A percentile compares a stretch with the other conserved stretches of the same genome.
Evolutionary conservation across 2,888 invertebrate genomes (phyloP).

Genomic region (Calameuta filiformis): DNA sequence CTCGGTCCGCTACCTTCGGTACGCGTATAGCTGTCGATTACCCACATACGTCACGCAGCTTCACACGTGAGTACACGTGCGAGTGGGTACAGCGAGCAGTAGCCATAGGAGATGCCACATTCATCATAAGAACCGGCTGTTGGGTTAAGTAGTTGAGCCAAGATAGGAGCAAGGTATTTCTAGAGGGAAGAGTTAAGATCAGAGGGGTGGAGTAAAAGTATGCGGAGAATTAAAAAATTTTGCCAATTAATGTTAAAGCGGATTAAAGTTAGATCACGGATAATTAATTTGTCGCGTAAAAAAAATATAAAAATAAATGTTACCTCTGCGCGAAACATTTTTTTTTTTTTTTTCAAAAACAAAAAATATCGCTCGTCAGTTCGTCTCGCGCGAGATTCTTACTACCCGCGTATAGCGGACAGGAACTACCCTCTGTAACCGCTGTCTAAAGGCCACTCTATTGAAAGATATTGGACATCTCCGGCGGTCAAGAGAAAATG

Average conservation of each 20-base stretch:
- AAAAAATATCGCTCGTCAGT: neutral
- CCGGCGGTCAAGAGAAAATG: constrained; percentile 26
- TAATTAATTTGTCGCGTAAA: neutral
- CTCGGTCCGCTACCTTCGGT: neutral
- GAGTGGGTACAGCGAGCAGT: neutral
- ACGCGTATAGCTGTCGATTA: neutral
- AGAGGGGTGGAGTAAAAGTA: neutral
- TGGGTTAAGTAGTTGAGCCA: neutral
- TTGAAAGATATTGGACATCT: constrained; percentile 32
- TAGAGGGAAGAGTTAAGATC: neutral
- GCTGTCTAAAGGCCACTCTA: constrained; percentile 20
- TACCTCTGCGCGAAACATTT: accelerated
- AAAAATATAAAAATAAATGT: neutral
- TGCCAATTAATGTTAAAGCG: too few relatives aligned
- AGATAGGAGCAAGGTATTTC: neutral
- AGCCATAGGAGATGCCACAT: neutral
- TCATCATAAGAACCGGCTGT: neutral
- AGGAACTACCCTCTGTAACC: neutral
- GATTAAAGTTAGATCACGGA: neutral
- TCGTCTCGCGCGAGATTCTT: neutral
- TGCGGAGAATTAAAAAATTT: neutral
- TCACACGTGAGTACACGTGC: neutral
- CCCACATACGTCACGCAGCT: neutral
- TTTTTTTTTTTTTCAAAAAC: neutral
- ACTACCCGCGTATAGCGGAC: neutral